Percentiles rank a stretch among this genome's conserved stretches.
These are phyloP conservation scores for Sericinus montela DNA, from an alignment of 2,888 invertebrate species.

Conservation along the genomic window DNA sequence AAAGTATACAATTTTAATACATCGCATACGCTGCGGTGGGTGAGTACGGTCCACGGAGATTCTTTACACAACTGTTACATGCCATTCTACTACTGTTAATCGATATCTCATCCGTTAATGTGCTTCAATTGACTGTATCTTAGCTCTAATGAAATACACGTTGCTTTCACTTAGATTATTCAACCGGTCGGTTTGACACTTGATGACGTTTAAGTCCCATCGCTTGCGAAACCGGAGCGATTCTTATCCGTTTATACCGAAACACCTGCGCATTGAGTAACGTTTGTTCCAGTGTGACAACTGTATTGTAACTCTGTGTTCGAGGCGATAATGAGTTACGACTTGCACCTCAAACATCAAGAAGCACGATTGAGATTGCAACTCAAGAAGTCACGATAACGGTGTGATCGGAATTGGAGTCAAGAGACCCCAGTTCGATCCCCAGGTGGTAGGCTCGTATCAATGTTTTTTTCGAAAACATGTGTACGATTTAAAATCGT, in stretches of 20 bases:
- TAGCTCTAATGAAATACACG: conserved; percentile 21
- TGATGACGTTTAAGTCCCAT: conserved; percentile 30
- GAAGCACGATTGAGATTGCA: too few relatives aligned
- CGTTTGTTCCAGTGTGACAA: conserved; percentile 21
- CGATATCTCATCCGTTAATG: conserved; percentile 11
- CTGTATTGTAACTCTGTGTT: conserved; percentile 8
- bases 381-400: too few relatives aligned
- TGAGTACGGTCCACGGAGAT: conserved; percentile 9
- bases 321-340: conserved; percentile 18
- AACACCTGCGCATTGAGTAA: conserved; percentile 26
- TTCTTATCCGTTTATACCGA: conserved; percentile 22
- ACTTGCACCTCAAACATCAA: not conserved
- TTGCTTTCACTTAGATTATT: conserved; percentile 29
- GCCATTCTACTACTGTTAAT: conserved; percentile 4
- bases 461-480: too few relatives aligned
- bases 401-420: too few relatives aligned
- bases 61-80: conserved; percentile 10
- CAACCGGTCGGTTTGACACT: conserved; percentile 29
- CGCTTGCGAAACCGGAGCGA: conserved; percentile 29
- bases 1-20: not conserved
- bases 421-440: too few relatives aligned
- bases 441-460: too few relatives aligned
- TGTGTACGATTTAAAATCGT: too few relatives aligned
- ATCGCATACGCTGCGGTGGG: not conserved
- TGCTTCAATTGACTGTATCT: conserved; percentile 23